Conservation (phyloP, 2,888 invertebrate genomes). For the Shargacucullia verbasci region DNA sequence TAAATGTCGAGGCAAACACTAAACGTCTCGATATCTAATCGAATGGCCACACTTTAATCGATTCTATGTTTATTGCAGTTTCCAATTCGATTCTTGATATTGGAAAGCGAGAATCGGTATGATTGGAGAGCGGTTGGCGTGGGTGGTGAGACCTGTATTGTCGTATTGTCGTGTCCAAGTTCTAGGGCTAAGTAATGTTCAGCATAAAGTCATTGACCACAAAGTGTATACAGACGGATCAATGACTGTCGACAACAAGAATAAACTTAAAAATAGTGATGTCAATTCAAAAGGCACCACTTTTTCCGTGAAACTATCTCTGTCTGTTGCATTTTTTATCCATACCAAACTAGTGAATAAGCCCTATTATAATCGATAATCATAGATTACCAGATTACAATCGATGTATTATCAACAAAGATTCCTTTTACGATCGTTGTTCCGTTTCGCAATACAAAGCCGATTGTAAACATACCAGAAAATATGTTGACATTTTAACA, state of each 20-base stretch:
- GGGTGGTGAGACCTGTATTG: slow-evolving; percentile 65
- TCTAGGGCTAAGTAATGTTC: slow-evolving; percentile 58
- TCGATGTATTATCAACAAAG: slow-evolving; percentile 8
- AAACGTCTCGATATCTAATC: slow-evolving; percentile 61
- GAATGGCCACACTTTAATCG: slow-evolving; percentile 66
- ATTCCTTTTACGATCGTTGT: neutral
- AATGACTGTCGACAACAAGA: neutral
- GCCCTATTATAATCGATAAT: slow-evolving; percentile 8
- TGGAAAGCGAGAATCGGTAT: slow-evolving; percentile 71
- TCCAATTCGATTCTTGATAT: slow-evolving; percentile 67
- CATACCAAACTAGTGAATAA: slow-evolving; percentile 4
- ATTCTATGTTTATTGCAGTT: slow-evolving; percentile 67
- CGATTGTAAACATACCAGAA: neutral
- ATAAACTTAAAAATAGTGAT: neutral
- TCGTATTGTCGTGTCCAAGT: slow-evolving; percentile 63
- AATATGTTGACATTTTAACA: neutral
- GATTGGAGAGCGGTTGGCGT: slow-evolving; percentile 66
- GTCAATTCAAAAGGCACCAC: neutral
- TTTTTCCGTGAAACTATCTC: neutral
- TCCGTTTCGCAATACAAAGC: neutral
- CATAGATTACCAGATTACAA: slow-evolving; percentile 12
- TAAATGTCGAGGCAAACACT: slow-evolving; percentile 44
- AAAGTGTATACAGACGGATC: slow-evolving; percentile 8
- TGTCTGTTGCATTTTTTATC: slow-evolving; percentile 2
- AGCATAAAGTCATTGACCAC: slow-evolving; percentile 35